Percentiles rank a stretch among this genome's conserved stretches.
Conservation (phyloP, 2,113 vertebrate genomes). For the Corapipo altera region DNA sequence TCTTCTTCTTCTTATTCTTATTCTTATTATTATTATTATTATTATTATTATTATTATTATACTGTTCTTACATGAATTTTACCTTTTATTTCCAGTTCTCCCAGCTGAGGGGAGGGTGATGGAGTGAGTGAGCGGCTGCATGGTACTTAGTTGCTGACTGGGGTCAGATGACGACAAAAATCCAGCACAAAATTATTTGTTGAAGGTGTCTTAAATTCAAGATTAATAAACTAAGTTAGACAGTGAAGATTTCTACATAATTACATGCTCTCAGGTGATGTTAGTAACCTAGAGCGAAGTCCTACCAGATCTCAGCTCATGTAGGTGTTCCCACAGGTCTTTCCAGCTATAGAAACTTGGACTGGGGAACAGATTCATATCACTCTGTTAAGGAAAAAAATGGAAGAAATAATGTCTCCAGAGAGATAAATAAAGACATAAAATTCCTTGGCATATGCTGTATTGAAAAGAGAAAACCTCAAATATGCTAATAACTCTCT, state of each 20-base stretch:
- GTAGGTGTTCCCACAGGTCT: neutral
- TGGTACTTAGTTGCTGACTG: neutral
- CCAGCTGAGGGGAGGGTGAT: neutral
- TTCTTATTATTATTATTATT: neutral
- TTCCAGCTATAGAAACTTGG: neutral
- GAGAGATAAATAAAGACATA: neutral
- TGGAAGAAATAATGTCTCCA: neutral
- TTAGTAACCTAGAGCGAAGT: neutral
- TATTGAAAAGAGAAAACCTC: neutral
- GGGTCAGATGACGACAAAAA: neutral
- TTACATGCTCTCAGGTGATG: neutral
- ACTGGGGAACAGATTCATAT: neutral
- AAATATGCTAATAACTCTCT: neutral
- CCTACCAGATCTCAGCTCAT: neutral
- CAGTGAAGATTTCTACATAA: neutral
- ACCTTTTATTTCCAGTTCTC: neutral
- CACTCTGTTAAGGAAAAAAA: fast-evolving
- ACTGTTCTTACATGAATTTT: neutral
- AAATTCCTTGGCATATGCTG: neutral
- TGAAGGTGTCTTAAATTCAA: neutral
- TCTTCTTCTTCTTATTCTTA: too few species aligned
- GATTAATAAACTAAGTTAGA: neutral
- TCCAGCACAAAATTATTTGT: neutral
- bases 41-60: neutral
- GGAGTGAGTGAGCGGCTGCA: neutral